Conservation (phyloP, 2,888 invertebrate species). For the Andrena chrysosceles region DNA sequence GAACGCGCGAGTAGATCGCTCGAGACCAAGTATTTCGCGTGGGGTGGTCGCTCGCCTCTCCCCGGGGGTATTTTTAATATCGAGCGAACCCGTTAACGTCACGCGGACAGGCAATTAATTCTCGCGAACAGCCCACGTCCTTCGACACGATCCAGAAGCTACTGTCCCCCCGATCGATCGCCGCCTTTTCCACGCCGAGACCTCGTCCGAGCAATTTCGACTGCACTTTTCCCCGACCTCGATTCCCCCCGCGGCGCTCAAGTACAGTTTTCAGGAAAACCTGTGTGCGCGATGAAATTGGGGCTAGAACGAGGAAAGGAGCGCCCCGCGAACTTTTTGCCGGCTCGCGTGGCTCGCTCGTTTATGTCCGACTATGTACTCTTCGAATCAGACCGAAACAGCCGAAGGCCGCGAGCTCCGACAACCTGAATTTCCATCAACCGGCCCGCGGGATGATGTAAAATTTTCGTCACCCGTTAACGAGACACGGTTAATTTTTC, state of each 20-base stretch:
- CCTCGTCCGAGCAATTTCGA: background rate
- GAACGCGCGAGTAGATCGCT: slow-evolving; percentile 20
- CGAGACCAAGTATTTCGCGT: slow-evolving; percentile 5
- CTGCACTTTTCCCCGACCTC: slow-evolving; percentile 1
- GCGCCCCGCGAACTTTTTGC: slow-evolving; percentile 15
- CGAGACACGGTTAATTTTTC: slow-evolving; percentile 34
- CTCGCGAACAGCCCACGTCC: background rate
- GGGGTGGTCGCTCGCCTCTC: background rate
- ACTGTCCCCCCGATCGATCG: background rate
- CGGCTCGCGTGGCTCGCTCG: slow-evolving; percentile 29
- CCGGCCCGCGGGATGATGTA: background rate
- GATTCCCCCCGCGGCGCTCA: background rate
- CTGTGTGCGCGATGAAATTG: slow-evolving; percentile 41
- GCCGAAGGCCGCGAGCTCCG: slow-evolving; percentile 68
- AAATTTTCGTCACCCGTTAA: slow-evolving; percentile 14
- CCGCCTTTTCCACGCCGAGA: too few species aligned
- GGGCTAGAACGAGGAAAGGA: slow-evolving; percentile 26
- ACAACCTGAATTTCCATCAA: slow-evolving; percentile 79
- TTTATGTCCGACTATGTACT: slow-evolving; percentile 57
- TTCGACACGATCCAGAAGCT: slow-evolving; percentile 4
- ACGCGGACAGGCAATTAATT: background rate
- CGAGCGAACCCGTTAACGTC: background rate
- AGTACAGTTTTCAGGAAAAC: slow-evolving; percentile 30
- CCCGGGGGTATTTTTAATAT: slow-evolving; percentile 13
- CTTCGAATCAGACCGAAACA: slow-evolving; percentile 82